Evolutionary conservation across 2,797 vertebrate genomes (phyloP).

Genomic region (Oreonectes daqikongensis): DNA sequence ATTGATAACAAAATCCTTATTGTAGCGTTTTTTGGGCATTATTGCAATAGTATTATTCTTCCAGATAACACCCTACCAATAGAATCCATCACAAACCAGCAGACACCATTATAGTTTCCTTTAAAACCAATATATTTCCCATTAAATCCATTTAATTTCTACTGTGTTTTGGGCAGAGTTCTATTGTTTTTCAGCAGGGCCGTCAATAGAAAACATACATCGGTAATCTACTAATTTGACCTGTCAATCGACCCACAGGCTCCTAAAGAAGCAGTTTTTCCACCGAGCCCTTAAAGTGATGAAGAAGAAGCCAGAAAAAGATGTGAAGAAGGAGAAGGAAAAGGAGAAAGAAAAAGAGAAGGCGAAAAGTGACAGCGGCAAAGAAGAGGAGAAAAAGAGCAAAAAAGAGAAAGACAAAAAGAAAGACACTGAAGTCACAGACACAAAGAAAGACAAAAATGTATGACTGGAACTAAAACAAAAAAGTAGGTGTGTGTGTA

Average conservation of each 20-base stretch:
- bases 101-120: too few species aligned
- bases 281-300: conserved; percentile 97
- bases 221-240: neutral
- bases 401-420: conserved; percentile 87
- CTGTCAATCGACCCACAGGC: conserved; percentile 70
- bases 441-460: conserved; percentile 89
- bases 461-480: conserved; percentile 61
- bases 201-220: too few species aligned
- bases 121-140: too few species aligned
- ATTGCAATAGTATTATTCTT: too few species aligned
- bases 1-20: too few species aligned
- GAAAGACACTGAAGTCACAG: conserved; percentile 82
- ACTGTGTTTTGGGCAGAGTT: too few species aligned
- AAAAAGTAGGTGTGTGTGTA: neutral
- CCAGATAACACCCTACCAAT: too few species aligned
- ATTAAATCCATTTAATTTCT: too few species aligned
- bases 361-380: conserved; percentile 75
- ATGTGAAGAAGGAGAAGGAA: conserved; percentile 84
- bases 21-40: too few species aligned
- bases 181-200: too few species aligned
- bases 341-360: conserved; percentile 88
- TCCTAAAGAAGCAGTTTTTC: conserved; percentile 97
- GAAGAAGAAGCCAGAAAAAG: conserved; percentile 97
- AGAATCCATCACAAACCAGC: too few species aligned
- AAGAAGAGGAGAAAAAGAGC: conserved; percentile 78